A percentile compares a stretch with the other conserved stretches of the same genome.
Evolutionary conservation across 2,888 invertebrate genomes (phyloP).

Genomic region (Acanthosepion lycidas): DNA sequence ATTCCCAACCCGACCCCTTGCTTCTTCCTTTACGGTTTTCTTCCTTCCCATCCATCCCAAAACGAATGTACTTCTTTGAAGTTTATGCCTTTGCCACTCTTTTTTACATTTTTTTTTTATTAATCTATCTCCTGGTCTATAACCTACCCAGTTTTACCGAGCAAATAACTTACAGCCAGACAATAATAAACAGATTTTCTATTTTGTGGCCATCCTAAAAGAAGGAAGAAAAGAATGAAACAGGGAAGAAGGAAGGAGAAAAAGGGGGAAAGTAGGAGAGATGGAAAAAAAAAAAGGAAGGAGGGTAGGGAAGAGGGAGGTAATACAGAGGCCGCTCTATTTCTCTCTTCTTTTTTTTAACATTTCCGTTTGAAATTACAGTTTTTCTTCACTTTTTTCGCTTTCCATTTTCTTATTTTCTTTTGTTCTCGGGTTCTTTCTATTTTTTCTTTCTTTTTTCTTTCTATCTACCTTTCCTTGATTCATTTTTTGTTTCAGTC

Average conservation of each 20-base stretch:
- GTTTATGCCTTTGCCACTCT: too few species aligned
- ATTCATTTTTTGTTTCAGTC: not conserved
- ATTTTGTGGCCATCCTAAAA: conserved; percentile 1
- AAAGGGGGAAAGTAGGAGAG: not conserved
- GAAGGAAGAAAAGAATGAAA: not conserved
- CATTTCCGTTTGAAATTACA: not conserved
- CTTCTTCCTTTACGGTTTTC: too few species aligned
- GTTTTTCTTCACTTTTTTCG: not conserved
- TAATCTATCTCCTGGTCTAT: too few species aligned
- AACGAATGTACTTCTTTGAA: too few species aligned
- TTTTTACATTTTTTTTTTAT: too few species aligned
- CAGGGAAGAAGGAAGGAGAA: not conserved
- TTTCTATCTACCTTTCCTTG: not conserved
- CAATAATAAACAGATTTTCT: not conserved
- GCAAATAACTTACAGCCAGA: not conserved
- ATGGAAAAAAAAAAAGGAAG: not conserved
- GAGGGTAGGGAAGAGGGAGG: not conserved
- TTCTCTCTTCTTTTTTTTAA: not conserved
- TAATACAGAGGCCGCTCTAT: not conserved
- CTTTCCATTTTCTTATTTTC: not conserved
- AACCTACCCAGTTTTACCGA: not conserved
- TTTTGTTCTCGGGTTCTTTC: too few species aligned
- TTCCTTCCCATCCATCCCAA: too few species aligned
- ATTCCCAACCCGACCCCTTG: too few species aligned
- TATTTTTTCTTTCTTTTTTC: not conserved